Conservation (phyloP, 2,888 invertebrate genomes). For the Crioceris asparagi region DNA sequence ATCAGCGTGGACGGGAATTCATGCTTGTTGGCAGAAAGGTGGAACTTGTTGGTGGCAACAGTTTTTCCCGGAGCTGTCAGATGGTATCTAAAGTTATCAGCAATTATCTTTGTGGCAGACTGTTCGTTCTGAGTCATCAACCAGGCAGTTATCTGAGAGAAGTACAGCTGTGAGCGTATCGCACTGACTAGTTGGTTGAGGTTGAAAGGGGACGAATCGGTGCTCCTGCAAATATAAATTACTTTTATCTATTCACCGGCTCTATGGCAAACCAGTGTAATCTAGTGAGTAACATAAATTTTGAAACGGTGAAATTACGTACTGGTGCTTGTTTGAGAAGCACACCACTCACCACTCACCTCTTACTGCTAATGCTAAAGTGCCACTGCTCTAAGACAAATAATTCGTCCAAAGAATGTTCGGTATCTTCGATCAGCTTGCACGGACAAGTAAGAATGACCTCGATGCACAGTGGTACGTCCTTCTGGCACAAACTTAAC, state of each 20-base stretch:
- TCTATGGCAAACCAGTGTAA: too few relatives aligned
- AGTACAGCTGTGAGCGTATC: conserved; percentile 88
- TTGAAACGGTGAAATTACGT: neutral
- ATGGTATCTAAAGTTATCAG: conserved; percentile 39
- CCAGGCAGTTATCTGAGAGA: conserved; percentile 96
- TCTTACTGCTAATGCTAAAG: conserved; percentile 52
- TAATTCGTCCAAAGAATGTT: conserved; percentile 35
- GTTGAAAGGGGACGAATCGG: conserved; percentile 41
- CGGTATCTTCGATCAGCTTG: conserved; percentile 34
- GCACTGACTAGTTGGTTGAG: conserved; percentile 79
- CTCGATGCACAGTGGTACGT: conserved; percentile 69
- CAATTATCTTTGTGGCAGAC: conserved; percentile 21
- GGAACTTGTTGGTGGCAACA: conserved; percentile 46
- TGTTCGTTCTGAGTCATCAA: conserved; percentile 41
- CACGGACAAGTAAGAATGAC: conserved; percentile 68
- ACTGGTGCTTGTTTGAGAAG: neutral
- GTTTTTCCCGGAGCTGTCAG: conserved; percentile 58
- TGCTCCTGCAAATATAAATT: conserved; percentile 37
- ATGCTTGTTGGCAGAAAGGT: conserved; percentile 51
- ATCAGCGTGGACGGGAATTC: conserved; percentile 61
- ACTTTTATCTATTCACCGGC: too few relatives aligned
- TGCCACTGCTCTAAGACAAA: conserved; percentile 77
- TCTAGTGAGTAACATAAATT: conserved; percentile 1
- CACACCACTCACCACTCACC: conserved; percentile 38
- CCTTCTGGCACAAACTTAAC: conserved; percentile 56